Base-by-base conservation (phyloP, 2,888 invertebrate genomes). In the Hedychridium roseum region DNA sequence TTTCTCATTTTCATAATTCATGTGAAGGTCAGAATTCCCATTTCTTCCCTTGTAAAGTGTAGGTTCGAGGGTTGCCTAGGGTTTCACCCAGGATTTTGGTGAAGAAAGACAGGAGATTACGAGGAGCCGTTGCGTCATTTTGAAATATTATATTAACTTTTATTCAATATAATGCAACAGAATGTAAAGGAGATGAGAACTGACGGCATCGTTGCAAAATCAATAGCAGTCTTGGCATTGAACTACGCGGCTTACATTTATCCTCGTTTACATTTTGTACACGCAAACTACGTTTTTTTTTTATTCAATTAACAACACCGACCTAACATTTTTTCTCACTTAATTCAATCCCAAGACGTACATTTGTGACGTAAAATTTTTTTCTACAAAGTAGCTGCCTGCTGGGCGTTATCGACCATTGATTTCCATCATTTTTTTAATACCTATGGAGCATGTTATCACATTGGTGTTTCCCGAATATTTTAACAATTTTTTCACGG, bases 91-190 rank as follows among this genome's bases (percentile, higher is more conserved):
- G n/a, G n/a, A n/a, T n/a, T n/a, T n/a, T n/a, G n/a, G n/a, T n/a
- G n/a, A n/a, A n/a, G n/a, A n/a, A n/a, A n/a, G n/a, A n/a, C n/a
- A n/a, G n/a, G n/a, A n/a, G n/a, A n/a, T n/a, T n/a, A n/a, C n/a
- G n/a, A n/a, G n/a, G n/a, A n/a, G n/a, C n/a, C n/a, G n/a, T n/a
- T n/a, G n/a, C n/a, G n/a, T n/a, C n/a, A n/a, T n/a, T 48, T 51
- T 45, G 50, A 63, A 70, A 70, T 68, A 57, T 71, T 67, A 68
- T 64, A 65, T 59, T 70, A 68, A 69, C 57, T 64, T 71, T 73
- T 71, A 70, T 66, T 73, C 61, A 39, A 69, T 71, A 70, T 71
- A 68, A 68, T 65, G 50, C 68, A 71, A 73, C 71, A 73, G 69
- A 73, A 66, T 64, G 59, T 59, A 59, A 59, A 55, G 54, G 57